A percentile compares a stretch with the other conserved stretches of the same genome.
phyloP scores from a whole-genome alignment of 1,140 invertebrate species.

The Gonatopus flavifemur region DNA sequence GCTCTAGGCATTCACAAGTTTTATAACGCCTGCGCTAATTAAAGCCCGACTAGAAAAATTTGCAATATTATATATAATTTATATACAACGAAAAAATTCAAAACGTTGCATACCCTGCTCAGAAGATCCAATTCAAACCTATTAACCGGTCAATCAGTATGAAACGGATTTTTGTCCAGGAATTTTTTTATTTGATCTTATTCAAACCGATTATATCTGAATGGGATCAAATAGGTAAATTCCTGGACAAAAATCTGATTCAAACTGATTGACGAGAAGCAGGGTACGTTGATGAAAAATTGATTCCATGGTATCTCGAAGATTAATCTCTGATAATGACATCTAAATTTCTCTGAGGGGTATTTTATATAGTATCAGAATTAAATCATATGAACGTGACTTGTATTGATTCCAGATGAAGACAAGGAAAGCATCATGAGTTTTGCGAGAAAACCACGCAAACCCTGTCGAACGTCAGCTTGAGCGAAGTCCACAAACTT shows the following conservation, averaged over 20 bases:
- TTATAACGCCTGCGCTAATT: too few relatives aligned
- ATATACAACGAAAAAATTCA: background rate
- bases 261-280: too few relatives aligned
- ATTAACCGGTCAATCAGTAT: background rate
- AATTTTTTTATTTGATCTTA: too few relatives aligned
- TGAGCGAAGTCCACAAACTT: constrained; percentile 29
- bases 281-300: too few relatives aligned
- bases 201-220: too few relatives aligned
- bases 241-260: too few relatives aligned
- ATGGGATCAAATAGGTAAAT: too few relatives aligned
- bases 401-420: constrained; percentile 24
- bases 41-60: too few relatives aligned
- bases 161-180: too few relatives aligned
- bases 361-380: too few relatives aligned
- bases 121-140: background rate
- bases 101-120: background rate
- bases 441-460: constrained; percentile 13
- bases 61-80: background rate
- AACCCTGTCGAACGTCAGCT: constrained; percentile 25
- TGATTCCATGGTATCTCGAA: background rate
- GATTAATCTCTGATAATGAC: background rate
- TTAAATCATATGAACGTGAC: too few relatives aligned
- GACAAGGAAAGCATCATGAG: constrained; percentile 11
- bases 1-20: background rate
- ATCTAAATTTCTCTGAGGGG: background rate